Percentiles rank a stretch among this genome's conserved stretches.
Conservation (phyloP, 2,113 vertebrate genomes). For the Miniopterus natalensis region DNA sequence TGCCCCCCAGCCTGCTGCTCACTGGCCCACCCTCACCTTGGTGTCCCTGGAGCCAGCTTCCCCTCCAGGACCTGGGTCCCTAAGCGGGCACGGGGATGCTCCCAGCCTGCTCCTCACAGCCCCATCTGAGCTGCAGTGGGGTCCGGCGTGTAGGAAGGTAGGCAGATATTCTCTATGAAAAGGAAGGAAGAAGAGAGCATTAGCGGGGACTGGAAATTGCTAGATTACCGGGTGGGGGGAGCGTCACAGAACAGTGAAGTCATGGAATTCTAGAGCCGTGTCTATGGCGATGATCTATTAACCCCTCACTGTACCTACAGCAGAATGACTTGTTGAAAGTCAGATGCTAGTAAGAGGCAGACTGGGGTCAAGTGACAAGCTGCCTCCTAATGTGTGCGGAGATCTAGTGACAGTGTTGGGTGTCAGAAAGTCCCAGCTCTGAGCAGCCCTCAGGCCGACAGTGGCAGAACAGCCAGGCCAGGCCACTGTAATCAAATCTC, state of each 20-base stretch:
- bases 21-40: too few species aligned
- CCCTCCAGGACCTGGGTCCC: background rate
- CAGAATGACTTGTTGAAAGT: background rate
- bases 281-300: background rate
- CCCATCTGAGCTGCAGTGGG: background rate
- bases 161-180: background rate
- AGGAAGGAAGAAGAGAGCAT: background rate
- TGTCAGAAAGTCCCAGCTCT: background rate
- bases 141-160: background rate
- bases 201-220: background rate
- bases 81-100: background rate
- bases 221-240: background rate
- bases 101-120: background rate
- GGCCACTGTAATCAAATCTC: background rate
- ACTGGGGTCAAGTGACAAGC: background rate
- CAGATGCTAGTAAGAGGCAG: background rate
- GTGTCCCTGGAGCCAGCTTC: background rate
- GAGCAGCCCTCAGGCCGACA: background rate
- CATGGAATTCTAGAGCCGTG: background rate
- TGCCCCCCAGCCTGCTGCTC: background rate
- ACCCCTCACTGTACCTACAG: background rate
- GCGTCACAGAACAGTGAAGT: accelerated
- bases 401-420: background rate
- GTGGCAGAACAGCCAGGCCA: background rate
- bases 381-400: background rate